Evolutionary conservation across 2,113 vertebrate genomes (phyloP).

Genomic region (Benthochromis sp.): DNA sequence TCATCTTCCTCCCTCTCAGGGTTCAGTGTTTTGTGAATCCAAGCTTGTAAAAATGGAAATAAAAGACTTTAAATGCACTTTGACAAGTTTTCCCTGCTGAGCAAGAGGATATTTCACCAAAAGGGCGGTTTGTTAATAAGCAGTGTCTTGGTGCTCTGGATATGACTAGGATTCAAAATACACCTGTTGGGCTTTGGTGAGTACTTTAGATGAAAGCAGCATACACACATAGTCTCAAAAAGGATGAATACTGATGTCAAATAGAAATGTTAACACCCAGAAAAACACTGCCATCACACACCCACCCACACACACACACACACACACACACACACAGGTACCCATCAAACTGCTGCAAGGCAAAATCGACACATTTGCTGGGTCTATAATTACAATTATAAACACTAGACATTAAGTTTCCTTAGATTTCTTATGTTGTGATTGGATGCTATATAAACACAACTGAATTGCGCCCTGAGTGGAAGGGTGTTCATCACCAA

Average conservation of each 20-base stretch:
- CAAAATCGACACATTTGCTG: background rate
- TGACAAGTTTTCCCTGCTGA: background rate
- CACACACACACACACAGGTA: background rate
- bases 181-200: slow-evolving; percentile 17
- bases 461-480: background rate
- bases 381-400: background rate
- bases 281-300: background rate
- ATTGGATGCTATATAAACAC: background rate
- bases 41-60: background rate
- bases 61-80: background rate
- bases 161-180: slow-evolving; percentile 6
- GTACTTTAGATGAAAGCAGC: background rate
- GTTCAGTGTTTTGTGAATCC: background rate
- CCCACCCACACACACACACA: background rate
- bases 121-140: slow-evolving; percentile 4
- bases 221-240: background rate
- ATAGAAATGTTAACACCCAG: background rate
- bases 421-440: background rate
- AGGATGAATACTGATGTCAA: background rate
- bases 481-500: background rate
- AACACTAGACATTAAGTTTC: background rate
- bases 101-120: background rate
- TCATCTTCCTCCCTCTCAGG: background rate
- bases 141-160: background rate
- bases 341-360: background rate